Percentiles rank a stretch among this genome's conserved stretches.
These are phyloP conservation scores for Onychomys torridus DNA, from an alignment of 2,797 vertebrate species.

Conservation along the genomic window DNA sequence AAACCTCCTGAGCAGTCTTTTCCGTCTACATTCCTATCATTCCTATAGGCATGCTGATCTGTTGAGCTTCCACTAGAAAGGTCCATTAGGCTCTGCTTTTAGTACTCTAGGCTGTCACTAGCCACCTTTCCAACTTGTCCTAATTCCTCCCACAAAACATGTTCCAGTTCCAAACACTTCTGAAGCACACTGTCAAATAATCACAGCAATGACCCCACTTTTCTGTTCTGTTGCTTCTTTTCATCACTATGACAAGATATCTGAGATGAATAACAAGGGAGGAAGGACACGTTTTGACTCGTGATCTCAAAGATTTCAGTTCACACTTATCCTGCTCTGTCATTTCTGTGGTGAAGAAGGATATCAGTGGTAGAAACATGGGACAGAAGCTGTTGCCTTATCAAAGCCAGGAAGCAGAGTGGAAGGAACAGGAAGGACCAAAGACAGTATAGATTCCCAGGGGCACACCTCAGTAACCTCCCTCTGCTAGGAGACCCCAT, in stretches of 20 bases:
- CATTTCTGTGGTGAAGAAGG: background rate
- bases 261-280: background rate
- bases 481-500: background rate
- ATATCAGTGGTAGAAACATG: background rate
- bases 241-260: background rate
- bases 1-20: background rate
- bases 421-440: background rate
- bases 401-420: background rate
- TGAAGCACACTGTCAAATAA: background rate
- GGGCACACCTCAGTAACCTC: background rate
- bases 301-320: background rate
- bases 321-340: background rate
- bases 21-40: background rate
- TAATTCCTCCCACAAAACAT: background rate
- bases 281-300: background rate
- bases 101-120: background rate
- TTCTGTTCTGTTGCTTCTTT: background rate
- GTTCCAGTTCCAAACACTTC: background rate
- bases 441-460: background rate
- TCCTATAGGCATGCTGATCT: background rate
- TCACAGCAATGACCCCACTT: background rate
- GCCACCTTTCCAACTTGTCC: background rate
- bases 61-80: background rate
- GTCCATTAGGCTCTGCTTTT: background rate
- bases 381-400: background rate